Percentiles rank a stretch among this genome's conserved stretches.
Evolutionary conservation across 2,797 vertebrate species (phyloP).

Genomic region (Sebastes trivittatus): DNA sequence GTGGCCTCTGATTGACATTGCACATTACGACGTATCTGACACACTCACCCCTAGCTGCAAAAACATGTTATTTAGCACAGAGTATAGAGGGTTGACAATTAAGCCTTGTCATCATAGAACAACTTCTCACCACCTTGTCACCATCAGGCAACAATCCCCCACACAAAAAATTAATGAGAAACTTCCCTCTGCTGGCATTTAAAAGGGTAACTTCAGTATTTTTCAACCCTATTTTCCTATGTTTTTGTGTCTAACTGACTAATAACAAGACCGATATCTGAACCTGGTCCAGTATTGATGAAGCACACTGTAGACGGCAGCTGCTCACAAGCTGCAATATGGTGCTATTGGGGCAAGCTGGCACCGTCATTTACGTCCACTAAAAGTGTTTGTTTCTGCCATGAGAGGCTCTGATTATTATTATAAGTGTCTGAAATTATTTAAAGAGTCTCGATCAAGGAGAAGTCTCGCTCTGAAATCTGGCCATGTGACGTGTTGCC

Average conservation of each 20-base stretch:
- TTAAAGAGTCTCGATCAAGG: neutral
- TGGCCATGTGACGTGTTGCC: neutral
- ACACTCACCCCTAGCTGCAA: conserved; percentile 29
- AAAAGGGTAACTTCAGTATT: neutral
- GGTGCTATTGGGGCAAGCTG: neutral
- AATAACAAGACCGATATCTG: too few relatives aligned
- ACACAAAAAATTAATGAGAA: conserved; percentile 26
- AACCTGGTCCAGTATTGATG: too few relatives aligned
- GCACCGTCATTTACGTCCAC: neutral
- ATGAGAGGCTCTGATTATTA: neutral
- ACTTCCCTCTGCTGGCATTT: conserved; percentile 12
- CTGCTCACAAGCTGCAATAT: neutral
- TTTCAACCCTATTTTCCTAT: neutral
- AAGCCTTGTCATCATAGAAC: conserved; percentile 53
- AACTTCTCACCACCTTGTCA: conserved; percentile 55
- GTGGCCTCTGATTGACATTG: conserved; percentile 64
- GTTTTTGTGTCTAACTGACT: too few relatives aligned
- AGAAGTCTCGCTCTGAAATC: neutral
- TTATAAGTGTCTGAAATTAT: neutral
- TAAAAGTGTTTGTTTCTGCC: neutral
- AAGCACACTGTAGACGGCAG: neutral
- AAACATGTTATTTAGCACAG: conserved; percentile 50
- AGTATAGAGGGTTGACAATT: conserved; percentile 46
- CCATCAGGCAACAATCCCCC: conserved; percentile 11
- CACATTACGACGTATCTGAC: conserved; percentile 41